phyloP scores from a whole-genome alignment of 2,797 vertebrate genomes.

The Gadopsis bispinosus region DNA sequence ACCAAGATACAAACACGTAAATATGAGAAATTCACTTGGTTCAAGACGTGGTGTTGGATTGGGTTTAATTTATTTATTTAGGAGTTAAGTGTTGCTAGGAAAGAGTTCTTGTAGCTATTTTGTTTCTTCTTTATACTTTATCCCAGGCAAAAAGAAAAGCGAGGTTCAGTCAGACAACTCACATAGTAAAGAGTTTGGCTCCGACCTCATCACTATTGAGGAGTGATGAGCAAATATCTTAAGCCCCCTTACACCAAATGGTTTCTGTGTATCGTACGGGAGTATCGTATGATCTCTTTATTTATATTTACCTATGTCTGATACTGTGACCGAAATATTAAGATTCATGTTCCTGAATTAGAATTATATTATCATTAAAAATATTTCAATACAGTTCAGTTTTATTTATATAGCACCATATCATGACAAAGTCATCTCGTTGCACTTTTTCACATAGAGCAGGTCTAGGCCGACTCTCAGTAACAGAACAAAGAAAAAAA shows the following conservation, averaged over 20 bases:
- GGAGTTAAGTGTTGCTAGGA: not conserved
- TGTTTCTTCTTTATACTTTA: not conserved
- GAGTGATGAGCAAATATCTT: no score
- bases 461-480: no score
- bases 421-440: no score
- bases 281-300: not conserved
- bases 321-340: not conserved
- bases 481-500: constrained; percentile 3
- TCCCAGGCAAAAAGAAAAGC: not conserved
- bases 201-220: no score
- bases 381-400: constrained; percentile 1
- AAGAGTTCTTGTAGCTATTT: no score
- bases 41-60: not conserved
- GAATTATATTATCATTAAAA: constrained; percentile 5
- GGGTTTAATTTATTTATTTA: no score
- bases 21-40: not conserved
- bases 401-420: no score
- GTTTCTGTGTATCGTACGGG: not conserved
- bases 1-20: not conserved
- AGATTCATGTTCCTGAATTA: no score
- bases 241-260: not conserved
- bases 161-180: no score
- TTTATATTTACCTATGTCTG: not conserved
- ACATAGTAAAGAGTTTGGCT: no score
- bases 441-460: no score